These are phyloP conservation scores for Notoglanidium macrostoma DNA, from an alignment of 2,797 vertebrate genomes.

Conservation along the genomic window DNA sequence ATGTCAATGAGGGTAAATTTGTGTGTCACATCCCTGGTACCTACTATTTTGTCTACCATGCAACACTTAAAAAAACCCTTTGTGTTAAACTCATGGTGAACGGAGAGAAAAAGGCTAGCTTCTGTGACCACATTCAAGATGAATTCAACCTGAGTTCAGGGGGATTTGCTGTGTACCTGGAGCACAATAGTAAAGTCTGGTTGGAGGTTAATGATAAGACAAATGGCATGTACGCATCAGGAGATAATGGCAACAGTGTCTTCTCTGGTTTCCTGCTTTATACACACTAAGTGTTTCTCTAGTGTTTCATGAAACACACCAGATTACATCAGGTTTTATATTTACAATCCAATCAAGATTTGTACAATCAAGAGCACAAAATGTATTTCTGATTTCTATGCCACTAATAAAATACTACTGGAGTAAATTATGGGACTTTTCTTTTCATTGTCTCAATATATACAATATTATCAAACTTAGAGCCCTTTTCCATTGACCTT, in stretches of 20 bases:
- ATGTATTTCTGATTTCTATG: conserved; percentile 1
- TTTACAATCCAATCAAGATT: not conserved
- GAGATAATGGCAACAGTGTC: conserved; percentile 68
- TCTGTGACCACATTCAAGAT: conserved; percentile 78
- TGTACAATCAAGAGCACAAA: conserved; percentile 19
- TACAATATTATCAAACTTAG: not conserved
- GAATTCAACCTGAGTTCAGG: conserved; percentile 77
- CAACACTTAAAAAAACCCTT: conserved; percentile 67
- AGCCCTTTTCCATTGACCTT: not conserved
- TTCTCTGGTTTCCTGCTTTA: conserved; percentile 85
- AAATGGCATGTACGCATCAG: conserved; percentile 76
- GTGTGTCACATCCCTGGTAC: conserved; percentile 73
- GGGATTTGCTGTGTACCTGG: conserved; percentile 66
- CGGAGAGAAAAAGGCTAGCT: conserved; percentile 58
- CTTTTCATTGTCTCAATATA: conserved; percentile 4
- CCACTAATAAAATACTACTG: conserved; percentile 24
- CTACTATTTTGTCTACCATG: conserved; percentile 81
- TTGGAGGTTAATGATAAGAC: conserved; percentile 69
- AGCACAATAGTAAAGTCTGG: conserved; percentile 71
- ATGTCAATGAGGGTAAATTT: conserved; percentile 73
- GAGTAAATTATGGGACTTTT: not conserved
- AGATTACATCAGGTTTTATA: not conserved
- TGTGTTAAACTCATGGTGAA: conserved; percentile 67
- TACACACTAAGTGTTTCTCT: conserved; percentile 66
- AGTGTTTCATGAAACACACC: not conserved